Evolutionary conservation across 37 sponge, comb jelly and placozoan genomes (phyloP).

Genomic region (Agelas oroides): DNA sequence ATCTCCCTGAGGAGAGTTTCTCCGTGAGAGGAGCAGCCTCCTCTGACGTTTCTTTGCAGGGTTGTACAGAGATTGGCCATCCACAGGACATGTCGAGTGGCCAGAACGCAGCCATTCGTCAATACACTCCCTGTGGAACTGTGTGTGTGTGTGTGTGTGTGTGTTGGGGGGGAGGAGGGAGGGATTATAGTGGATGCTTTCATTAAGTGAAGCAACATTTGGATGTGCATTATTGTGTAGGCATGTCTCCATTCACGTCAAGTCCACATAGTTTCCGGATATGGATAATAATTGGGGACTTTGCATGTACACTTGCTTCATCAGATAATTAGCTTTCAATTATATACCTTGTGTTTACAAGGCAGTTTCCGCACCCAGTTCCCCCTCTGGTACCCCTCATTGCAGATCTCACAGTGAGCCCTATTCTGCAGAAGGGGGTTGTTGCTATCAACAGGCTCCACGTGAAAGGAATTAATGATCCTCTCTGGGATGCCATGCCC

Average conservation of each 20-base stretch:
- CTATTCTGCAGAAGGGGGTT: slow-evolving; percentile 45
- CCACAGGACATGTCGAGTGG: slow-evolving; percentile 64
- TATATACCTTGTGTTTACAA: slow-evolving; percentile 80
- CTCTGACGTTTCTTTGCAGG: background rate
- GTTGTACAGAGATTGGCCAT: slow-evolving; percentile 41
- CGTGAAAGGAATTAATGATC: slow-evolving; percentile 41
- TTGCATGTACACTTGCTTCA: too few relatives aligned
- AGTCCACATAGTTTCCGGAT: too few relatives aligned
- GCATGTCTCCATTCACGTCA: too few relatives aligned
- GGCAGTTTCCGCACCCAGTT: slow-evolving; percentile 85
- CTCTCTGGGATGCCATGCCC: slow-evolving; percentile 33
- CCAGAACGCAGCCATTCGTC: slow-evolving; percentile 61
- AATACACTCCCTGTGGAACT: slow-evolving; percentile 83
- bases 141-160: too few relatives aligned
- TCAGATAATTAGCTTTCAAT: too few relatives aligned
- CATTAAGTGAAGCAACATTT: background rate
- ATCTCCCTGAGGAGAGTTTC: background rate
- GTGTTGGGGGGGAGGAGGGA: background rate
- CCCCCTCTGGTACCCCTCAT: slow-evolving; percentile 36
- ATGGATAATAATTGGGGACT: too few relatives aligned
- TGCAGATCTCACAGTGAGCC: slow-evolving; percentile 63
- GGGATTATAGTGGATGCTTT: background rate
- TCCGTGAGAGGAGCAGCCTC: background rate
- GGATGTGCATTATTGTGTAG: too few relatives aligned
- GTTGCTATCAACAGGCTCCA: slow-evolving; percentile 61